Base-by-base conservation (phyloP, 2,113 vertebrate genomes). In the Trachemys scripta region DNA sequence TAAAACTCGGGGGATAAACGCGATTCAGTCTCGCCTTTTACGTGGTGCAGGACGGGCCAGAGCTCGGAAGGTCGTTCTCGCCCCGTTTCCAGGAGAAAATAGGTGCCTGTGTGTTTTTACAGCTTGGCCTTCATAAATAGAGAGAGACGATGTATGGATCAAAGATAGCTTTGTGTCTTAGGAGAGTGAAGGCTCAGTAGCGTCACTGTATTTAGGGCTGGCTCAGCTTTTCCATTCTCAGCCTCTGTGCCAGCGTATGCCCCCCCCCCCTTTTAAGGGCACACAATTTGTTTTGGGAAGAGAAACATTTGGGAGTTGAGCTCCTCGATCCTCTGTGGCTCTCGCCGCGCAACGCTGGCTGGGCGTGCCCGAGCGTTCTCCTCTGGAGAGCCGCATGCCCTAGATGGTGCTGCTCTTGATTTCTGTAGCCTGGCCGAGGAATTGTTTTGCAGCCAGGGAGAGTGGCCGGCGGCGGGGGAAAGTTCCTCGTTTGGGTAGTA, bases 151-250 rank as follows among this genome's bases (percentile, higher is more conserved):
- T 6, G 42, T 69, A 87, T 10, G 88, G 84, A 72, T 92, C 91
- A 96, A 95, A 93, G 87, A 90, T 84, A 42, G 79, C 96, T 96
- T 93, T 96, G 96, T 96, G 90, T 82, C 84, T 6, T 5, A 0
- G 3, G 45, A 17, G 72, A 1, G 62, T 22, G 9, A 17, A 0
- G 22, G 29, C 13, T 27, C 25, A 65, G 65, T 75, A 80, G 65
- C 85, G n/a, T 69, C 1, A 51, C 47, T 76, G 42, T 62, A 16
- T 2, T 2, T 82, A 59, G 14, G 20, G 75, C 80, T 20, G 35
- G 42, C 86, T 92, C 93, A 94, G 65, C 90, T 92, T 92, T 84
- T 97, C 94, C 90, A 1, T 54, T 4, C 42, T 76, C 59, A 87
- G 27, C 8, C 81, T 5, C 84, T 56, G 83, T 9, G 2, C 88